These are phyloP conservation scores for Myrmecobius fasciatus DNA, from an alignment of 2,113 vertebrate genomes.

Conservation along the genomic window DNA sequence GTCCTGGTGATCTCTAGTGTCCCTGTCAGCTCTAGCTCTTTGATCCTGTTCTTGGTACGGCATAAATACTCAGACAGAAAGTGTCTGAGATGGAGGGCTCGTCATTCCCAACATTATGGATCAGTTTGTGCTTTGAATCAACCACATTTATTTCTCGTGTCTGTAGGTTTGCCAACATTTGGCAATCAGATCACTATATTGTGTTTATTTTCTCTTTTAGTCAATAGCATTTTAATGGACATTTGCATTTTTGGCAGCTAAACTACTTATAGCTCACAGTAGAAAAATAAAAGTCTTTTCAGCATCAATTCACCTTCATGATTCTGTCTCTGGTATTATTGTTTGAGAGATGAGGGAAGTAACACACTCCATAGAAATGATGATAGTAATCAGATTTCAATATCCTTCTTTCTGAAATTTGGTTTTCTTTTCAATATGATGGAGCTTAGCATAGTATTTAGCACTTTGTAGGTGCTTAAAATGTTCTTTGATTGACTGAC, in stretches of 20 bases:
- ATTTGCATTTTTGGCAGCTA: slow-evolving; percentile 4
- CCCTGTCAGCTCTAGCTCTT: not conserved
- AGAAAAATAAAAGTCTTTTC: not conserved
- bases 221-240: not conserved
- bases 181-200: not conserved
- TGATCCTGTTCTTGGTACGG: not conserved
- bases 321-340: not conserved
- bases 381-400: not conserved
- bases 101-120: slow-evolving; percentile 12
- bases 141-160: not conserved
- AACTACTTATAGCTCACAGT: not conserved
- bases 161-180: not conserved
- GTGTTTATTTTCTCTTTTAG: not conserved
- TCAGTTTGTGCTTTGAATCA: slow-evolving; percentile 4
- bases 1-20: not conserved
- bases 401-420: not conserved
- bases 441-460: not conserved
- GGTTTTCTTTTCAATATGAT: not conserved
- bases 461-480: not conserved
- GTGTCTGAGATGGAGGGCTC: not conserved
- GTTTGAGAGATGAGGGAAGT: not conserved
- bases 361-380: not conserved
- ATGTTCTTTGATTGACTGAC: not conserved
- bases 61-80: not conserved
- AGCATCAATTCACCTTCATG: not conserved